These are phyloP conservation scores for Apodemus speciosus DNA, from an alignment of 2,113 vertebrate genomes.

Conservation along the genomic window DNA sequence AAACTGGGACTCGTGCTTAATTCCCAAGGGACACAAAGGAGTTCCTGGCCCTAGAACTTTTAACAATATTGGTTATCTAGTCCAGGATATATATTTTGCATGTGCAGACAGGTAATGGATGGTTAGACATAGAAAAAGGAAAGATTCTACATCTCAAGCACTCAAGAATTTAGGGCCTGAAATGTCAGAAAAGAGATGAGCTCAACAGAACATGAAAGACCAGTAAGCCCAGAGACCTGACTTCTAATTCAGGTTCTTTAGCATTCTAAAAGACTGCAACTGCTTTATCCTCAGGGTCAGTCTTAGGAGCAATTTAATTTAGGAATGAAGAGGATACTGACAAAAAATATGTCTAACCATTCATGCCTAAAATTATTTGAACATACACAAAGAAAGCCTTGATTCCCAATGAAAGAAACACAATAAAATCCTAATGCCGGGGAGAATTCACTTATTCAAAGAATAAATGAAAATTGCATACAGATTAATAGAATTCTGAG, in stretches of 20 bases:
- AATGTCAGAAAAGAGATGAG: constrained; percentile 11
- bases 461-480: constrained; percentile 45
- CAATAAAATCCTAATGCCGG: constrained; percentile 46
- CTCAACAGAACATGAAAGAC: background rate
- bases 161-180: constrained; percentile 4
- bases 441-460: constrained; percentile 45
- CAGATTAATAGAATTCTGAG: constrained; percentile 62
- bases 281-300: constrained; percentile 31
- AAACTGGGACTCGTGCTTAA: background rate
- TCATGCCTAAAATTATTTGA: constrained; percentile 69
- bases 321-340: constrained; percentile 28
- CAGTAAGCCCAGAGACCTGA: background rate
- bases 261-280: constrained; percentile 12
- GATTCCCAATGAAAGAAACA: constrained; percentile 55
- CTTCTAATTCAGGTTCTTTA: constrained; percentile 30
- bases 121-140: background rate
- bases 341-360: constrained; percentile 58
- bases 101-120: background rate
- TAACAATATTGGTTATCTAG: background rate
- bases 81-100: background rate
- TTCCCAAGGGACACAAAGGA: background rate
- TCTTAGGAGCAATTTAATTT: constrained; percentile 56
- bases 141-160: background rate
- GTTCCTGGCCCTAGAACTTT: background rate
- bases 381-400: constrained; percentile 51